A percentile compares a stretch with the other conserved stretches of the same genome.
Conservation (phyloP, 2,888 invertebrate genomes). For the Lymantria dispar region DNA sequence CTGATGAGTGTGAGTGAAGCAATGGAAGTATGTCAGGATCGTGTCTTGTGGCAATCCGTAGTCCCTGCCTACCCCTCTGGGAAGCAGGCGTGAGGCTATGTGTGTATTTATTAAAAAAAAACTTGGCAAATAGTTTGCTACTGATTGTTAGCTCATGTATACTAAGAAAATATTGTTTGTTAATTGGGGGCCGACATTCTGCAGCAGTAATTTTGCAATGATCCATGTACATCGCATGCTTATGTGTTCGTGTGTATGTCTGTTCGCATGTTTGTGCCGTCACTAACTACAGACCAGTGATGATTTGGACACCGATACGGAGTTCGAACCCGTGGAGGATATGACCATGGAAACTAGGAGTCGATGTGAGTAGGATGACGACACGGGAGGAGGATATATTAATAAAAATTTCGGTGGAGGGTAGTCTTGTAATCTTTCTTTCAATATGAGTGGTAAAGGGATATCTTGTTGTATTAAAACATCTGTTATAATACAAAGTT, state of each 20-base stretch:
- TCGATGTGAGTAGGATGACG: slow-evolving; percentile 9
- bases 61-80: too few species aligned
- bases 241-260: slow-evolving; percentile 32
- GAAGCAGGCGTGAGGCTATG: too few species aligned
- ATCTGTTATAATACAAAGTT: too few species aligned
- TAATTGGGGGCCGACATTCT: too few species aligned
- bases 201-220: too few species aligned
- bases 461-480: not conserved
- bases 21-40: too few species aligned
- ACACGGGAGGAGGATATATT: not conserved
- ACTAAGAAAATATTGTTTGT: not conserved
- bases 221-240: slow-evolving; percentile 22
- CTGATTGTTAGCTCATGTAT: not conserved
- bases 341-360: slow-evolving; percentile 86
- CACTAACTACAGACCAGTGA: slow-evolving; percentile 81
- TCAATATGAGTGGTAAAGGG: not conserved
- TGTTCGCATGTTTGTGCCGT: slow-evolving; percentile 36
- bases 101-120: not conserved
- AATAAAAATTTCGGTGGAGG: not conserved
- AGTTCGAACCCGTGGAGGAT: slow-evolving; percentile 86
- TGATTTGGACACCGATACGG: slow-evolving; percentile 86
- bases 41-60: too few species aligned
- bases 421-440: not conserved
- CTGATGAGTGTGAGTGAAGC: too few species aligned
- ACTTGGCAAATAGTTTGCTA: not conserved